Base-by-base conservation (phyloP, 2,113 vertebrate genomes). In the Cyanoderma ruficeps region DNA sequence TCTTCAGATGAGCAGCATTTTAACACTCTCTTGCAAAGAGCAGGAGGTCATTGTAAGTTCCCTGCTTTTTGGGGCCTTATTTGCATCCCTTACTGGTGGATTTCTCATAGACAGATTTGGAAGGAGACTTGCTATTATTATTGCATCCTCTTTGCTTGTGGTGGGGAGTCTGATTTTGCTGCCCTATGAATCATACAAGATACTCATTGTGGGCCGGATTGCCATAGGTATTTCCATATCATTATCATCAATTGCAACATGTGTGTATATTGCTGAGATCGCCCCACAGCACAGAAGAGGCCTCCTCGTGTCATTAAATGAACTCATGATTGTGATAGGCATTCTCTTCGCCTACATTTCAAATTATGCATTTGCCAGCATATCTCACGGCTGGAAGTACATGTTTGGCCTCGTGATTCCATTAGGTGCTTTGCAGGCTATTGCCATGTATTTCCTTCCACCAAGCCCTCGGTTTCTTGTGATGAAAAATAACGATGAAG, bases 231-330 rank as follows among this genome's bases (percentile, higher is more conserved):
- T 99, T 97, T 99, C 99, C n/a, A 99, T 99, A 33, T 98, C 99
- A 0, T 96, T 99, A 33, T 99, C 99, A 3, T 98, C 99, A 12
- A 99, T 98, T 7, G 99, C 98, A 19, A 99, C 99, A 0, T 99
- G 99, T 75, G 98, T 99, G 37, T 99, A 99, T 72, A 98, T 99
- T 0, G 99, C 99, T 0, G 99, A 99, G 97, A 99, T 99, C 19
- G 99, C 99, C 1, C 99, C 99, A 1, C 98, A 98, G 52, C 97
- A 99, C 87, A 98, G 98, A 96, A 97, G 99, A 94, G 99, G 99
- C 19, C 97, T 99, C 61, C 98, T 99, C 1, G 99, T 99, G 41
- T 99, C 99, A 0, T 94, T 99, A 71, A 99, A 99, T 35, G 99
- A 99, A 95, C 97, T 99, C 69, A 99, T 99, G 99, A 97, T 99